Percentiles rank a stretch among this genome's conserved stretches.
phyloP scores from a whole-genome alignment of 2,888 invertebrate genomes.

The Lasioglossum lativentre region DNA sequence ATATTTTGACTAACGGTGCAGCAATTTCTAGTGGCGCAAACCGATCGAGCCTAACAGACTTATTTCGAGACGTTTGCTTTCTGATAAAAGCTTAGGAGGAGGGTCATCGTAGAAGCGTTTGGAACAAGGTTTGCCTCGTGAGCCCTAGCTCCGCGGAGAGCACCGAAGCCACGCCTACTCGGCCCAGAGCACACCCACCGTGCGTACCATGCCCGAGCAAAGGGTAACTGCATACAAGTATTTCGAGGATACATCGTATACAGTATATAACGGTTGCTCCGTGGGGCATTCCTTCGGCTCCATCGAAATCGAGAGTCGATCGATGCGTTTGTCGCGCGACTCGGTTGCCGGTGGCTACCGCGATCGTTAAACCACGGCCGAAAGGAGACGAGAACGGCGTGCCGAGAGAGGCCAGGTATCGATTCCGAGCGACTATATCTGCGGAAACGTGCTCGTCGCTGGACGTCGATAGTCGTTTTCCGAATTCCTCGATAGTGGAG shows the following conservation, averaged over 20 bases:
- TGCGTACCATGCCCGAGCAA: background rate
- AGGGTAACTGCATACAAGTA: no score
- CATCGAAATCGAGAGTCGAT: background rate
- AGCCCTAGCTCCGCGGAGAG: background rate
- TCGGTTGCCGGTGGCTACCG: constrained; percentile 1
- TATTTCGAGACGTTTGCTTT: background rate
- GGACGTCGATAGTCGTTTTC: background rate
- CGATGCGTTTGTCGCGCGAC: background rate
- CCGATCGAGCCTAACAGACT: background rate
- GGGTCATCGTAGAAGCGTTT: background rate
- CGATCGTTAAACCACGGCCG: constrained; percentile 7
- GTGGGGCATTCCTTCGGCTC: background rate
- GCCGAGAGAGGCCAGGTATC: constrained; percentile 3
- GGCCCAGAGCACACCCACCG: background rate
- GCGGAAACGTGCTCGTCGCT: background rate
- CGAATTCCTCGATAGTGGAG: background rate
- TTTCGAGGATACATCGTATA: background rate
- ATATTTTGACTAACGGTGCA: no score
- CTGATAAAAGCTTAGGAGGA: no score
- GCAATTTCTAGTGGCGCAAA: no score
- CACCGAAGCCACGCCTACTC: background rate
- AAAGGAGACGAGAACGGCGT: constrained; percentile 5
- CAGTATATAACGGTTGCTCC: background rate
- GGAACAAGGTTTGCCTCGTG: no score
- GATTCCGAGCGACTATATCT: background rate